Evolutionary conservation across 2,797 vertebrate species (phyloP).

Genomic region (Phataginus tetradactyla): DNA sequence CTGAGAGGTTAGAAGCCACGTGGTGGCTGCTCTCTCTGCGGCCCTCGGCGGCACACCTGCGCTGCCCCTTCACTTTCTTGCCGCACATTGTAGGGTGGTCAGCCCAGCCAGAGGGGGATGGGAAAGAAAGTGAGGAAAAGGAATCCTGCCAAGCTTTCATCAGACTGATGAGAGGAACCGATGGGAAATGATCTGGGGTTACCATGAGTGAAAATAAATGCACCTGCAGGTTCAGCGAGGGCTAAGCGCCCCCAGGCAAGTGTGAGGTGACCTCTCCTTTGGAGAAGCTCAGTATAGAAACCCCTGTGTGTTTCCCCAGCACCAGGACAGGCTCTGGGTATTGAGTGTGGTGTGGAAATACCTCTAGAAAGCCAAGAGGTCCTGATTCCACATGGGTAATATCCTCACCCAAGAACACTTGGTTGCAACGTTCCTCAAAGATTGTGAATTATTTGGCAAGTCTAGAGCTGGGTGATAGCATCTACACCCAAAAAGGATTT

Average conservation of each 20-base stretch:
- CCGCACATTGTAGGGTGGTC: fast-evolving
- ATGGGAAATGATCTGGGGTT: neutral
- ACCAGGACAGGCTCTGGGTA: neutral
- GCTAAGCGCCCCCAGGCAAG: neutral
- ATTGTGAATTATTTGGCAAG: neutral
- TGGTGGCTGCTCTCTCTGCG: neutral
- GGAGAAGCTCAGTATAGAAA: neutral
- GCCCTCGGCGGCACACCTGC: fast-evolving
- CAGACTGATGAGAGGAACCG: neutral
- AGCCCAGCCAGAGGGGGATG: fast-evolving
- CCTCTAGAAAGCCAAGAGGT: neutral
- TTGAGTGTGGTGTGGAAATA: neutral
- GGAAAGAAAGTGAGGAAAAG: neutral
- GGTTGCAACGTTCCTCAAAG: neutral
- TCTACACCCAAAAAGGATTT: neutral
- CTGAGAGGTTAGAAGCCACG: neutral
- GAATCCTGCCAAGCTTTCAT: neutral
- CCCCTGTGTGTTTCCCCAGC: neutral
- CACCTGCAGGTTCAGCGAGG: neutral
- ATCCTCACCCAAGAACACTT: neutral
- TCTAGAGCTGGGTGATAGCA: neutral
- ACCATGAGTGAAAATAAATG: neutral
- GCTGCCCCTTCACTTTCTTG: neutral
- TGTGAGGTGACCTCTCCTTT: neutral
- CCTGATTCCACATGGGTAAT: neutral